Evolutionary conservation across 2,797 vertebrate genomes (phyloP), one percentile per base, ranked within the genome.

Genomic region (Parotocinclus haroldoi): DNA sequence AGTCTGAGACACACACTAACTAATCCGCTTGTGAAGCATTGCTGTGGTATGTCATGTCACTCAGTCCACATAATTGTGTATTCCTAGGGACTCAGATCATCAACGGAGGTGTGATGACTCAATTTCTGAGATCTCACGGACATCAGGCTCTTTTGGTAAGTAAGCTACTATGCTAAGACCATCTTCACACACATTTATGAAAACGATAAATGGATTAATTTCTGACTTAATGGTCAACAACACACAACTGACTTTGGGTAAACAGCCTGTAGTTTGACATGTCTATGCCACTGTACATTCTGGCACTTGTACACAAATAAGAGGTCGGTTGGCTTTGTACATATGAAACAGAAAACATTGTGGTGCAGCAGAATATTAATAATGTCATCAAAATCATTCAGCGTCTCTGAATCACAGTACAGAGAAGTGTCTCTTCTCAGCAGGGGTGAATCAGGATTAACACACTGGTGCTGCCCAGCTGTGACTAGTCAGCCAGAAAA

Each of bases 131-230:
- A 59, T 79, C 18, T 62, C 76, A 38, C 77, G 75, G 17, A 71
- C 82, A 1, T 12, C 82, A 1, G 75, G 82, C 74, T 79, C 76
- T 36, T 78, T 76, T 7, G 84, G 90, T 91, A 84, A 87, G 88
- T 0, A 50, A n/a, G n/a, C n/a, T n/a, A n/a, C n/a, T n/a, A n/a
- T n/a, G 10, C 10, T 9, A 42, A 42, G 10, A 42, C 9, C 10
- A 42, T 42, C 40, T 42, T 42, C n/a, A n/a, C n/a, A n/a, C n/a
- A n/a, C n/a, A n/a, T n/a, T n/a, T n/a, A n/a, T n/a, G n/a, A n/a
- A n/a, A n/a, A n/a, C n/a, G n/a, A n/a, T n/a, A n/a, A n/a, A n/a
- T n/a, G n/a, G n/a, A n/a, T n/a, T n/a, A n/a, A n/a, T n/a, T 71
- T 46, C 17, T 67, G 62, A 78, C 40, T 42, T 9, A 42, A 42